A percentile compares a stretch with the other conserved stretches of the same genome.
These are phyloP conservation scores for Chionomys nivalis DNA, from an alignment of 2,113 vertebrate genomes.

Conservation along the genomic window DNA sequence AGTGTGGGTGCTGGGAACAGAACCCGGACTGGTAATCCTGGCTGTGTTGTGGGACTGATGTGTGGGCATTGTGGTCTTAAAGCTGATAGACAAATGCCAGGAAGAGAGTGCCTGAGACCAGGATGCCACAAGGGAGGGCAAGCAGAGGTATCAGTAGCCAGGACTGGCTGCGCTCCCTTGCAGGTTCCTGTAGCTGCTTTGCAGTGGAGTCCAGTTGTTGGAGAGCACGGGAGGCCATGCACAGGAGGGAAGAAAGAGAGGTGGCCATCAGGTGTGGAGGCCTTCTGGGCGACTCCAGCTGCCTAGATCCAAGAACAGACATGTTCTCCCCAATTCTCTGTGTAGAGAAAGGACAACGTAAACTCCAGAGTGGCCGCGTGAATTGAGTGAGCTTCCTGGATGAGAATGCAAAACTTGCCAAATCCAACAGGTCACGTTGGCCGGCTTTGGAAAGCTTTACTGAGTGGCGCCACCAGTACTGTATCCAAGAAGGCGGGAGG, in stretches of 20 bases:
- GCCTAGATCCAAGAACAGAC: background rate
- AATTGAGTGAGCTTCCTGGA: background rate
- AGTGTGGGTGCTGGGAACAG: background rate
- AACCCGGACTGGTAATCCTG: background rate
- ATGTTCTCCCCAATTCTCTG: background rate
- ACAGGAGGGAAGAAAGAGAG: background rate
- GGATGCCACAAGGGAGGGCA: background rate
- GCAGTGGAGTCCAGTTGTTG: background rate
- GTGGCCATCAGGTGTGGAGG: background rate
- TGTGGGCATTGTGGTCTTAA: background rate
- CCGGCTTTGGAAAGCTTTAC: background rate
- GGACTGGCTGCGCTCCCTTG: background rate
- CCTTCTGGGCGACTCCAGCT: background rate
- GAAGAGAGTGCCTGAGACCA: background rate
- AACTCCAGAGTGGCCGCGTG: background rate
- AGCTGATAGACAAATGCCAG: background rate
- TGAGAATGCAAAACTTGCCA: background rate
- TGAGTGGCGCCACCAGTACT: accelerated
- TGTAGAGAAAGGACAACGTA: background rate
- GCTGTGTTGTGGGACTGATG: background rate
- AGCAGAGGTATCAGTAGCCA: background rate
- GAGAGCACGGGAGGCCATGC: background rate
- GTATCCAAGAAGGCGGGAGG: background rate
- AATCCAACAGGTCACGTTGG: accelerated
- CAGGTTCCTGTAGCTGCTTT: background rate